Conservation (phyloP, 2,888 invertebrate species). For the Antheraea assamensis region DNA sequence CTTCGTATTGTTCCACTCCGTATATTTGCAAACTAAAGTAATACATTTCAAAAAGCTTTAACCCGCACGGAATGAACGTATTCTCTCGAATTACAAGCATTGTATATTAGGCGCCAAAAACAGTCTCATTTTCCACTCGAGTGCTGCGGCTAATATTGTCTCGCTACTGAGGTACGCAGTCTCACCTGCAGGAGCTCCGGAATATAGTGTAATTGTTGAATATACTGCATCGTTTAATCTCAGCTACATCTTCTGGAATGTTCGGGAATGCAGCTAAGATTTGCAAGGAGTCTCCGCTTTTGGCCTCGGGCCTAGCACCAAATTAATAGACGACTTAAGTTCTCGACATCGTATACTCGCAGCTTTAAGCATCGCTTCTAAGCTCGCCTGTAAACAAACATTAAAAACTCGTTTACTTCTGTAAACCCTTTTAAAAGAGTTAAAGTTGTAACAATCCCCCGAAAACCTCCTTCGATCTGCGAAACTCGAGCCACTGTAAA, state of each 20-base stretch:
- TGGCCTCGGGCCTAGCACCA: slow-evolving; percentile 73
- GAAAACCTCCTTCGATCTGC: slow-evolving; percentile 57
- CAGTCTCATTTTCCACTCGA: slow-evolving; percentile 83
- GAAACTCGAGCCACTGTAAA: slow-evolving; percentile 66
- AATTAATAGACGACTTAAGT: slow-evolving; percentile 71
- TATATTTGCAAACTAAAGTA: slow-evolving; percentile 60
- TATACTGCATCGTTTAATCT: slow-evolving; percentile 79
- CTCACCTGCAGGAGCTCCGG: slow-evolving; percentile 72
- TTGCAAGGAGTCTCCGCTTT: slow-evolving; percentile 74
- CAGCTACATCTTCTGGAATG: slow-evolving; percentile 77
- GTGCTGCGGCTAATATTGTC: slow-evolving; percentile 81
- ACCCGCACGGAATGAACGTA: slow-evolving; percentile 54
- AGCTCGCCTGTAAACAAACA: slow-evolving; percentile 56
- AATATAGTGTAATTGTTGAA: slow-evolving; percentile 78
- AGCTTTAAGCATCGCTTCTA: slow-evolving; percentile 49
- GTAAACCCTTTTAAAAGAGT: slow-evolving; percentile 67
- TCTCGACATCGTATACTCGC: slow-evolving; percentile 48
- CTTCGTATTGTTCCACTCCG: slow-evolving; percentile 46
- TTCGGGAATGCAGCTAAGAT: slow-evolving; percentile 78
- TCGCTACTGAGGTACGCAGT: slow-evolving; percentile 75
- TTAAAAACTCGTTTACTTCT: slow-evolving; percentile 69
- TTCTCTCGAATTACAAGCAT: slow-evolving; percentile 67
- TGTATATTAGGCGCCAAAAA: slow-evolving; percentile 78
- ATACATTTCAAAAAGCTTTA: slow-evolving; percentile 59
- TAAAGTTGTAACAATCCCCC: slow-evolving; percentile 64